phyloP scores from a whole-genome alignment of 2,113 vertebrate genomes.

The Tragelaphus imberbis region DNA sequence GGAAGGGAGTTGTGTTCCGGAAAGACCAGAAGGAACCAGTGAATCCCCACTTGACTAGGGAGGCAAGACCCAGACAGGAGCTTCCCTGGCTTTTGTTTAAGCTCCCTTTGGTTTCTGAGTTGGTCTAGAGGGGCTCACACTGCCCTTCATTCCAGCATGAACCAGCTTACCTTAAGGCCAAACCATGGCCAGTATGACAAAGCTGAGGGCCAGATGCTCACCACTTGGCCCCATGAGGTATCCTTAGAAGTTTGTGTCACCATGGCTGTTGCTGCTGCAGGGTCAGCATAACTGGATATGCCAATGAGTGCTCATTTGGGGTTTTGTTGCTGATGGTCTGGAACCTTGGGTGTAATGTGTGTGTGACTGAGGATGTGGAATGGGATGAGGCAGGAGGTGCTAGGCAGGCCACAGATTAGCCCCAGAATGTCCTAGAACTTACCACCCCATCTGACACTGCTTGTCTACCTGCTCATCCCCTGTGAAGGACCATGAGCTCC shows the following conservation, averaged over 20 bases:
- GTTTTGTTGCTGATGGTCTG: neutral
- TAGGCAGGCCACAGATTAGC: neutral
- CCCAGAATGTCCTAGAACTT: neutral
- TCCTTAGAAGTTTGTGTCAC: too few species aligned
- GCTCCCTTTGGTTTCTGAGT: neutral
- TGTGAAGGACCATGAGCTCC: neutral
- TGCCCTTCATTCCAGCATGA: neutral
- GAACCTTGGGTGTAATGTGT: neutral
- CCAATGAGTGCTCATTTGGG: rapidly evolving
- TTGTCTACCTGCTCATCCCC: neutral
- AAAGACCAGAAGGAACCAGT: neutral
- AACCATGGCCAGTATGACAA: neutral
- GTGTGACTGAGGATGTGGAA: neutral
- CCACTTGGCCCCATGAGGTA: rapidly evolving
- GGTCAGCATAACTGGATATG: rapidly evolving
- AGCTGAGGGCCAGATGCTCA: too few species aligned
- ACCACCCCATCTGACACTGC: neutral
- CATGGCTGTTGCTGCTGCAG: rapidly evolving
- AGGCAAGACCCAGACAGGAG: neutral
- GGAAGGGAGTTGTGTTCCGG: neutral
- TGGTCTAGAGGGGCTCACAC: neutral
- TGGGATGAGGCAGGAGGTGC: neutral
- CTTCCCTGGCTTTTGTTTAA: neutral
- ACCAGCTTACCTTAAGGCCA: neutral
- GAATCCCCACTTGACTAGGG: neutral